Evolutionary conservation across 2,113 vertebrate species (phyloP).

Genomic region (Pelodiscus sinensis): DNA sequence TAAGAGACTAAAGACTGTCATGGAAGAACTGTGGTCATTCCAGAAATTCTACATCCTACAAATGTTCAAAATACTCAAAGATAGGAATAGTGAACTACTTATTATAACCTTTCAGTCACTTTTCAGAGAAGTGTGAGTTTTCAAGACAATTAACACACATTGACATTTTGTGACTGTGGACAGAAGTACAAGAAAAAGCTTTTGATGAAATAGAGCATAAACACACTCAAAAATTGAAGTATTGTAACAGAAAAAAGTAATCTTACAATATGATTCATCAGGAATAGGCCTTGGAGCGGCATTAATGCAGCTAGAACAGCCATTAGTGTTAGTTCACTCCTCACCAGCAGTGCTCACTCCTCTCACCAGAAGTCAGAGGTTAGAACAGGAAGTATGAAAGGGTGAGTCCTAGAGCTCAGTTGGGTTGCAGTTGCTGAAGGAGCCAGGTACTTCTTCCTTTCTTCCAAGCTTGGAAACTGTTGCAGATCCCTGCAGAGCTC

Average conservation of each 20-base stretch:
- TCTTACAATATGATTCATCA: not conserved
- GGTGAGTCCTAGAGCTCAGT: too few relatives aligned
- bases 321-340: not conserved
- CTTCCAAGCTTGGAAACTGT: too few relatives aligned
- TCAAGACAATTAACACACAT: not conserved
- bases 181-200: not conserved
- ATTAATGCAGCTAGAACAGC: not conserved
- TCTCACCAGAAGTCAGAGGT: too few relatives aligned
- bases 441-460: too few relatives aligned
- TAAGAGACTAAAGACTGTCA: not conserved
- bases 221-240: not conserved
- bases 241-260: not conserved
- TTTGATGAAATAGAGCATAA: not conserved
- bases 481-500: too few relatives aligned
- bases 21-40: not conserved
- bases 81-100: not conserved
- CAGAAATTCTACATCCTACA: not conserved
- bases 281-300: not conserved
- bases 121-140: not conserved
- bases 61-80: not conserved
- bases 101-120: not conserved
- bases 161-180: not conserved
- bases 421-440: too few relatives aligned
- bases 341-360: too few relatives aligned
- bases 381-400: too few relatives aligned